Evolutionary conservation across 2,113 vertebrate species (phyloP).

Genomic region (Bufo bufo): DNA sequence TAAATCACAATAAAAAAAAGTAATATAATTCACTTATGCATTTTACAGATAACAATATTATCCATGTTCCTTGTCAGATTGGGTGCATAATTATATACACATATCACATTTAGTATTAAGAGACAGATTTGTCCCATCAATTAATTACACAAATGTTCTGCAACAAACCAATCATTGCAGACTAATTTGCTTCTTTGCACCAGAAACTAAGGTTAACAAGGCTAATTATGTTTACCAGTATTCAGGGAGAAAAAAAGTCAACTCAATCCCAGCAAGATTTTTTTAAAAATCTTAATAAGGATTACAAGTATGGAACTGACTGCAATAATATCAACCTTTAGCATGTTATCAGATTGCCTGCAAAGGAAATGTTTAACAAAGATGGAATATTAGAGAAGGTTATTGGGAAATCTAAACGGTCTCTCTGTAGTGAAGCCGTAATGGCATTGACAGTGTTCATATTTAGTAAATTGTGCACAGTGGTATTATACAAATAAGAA

Average conservation of each 20-base stretch:
- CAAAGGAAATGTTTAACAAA: background rate
- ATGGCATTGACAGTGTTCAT: conserved; percentile 35
- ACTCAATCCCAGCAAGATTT: conserved; percentile 68
- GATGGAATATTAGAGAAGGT: background rate
- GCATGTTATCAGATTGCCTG: background rate
- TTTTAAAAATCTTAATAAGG: background rate
- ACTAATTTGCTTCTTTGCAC: conserved; percentile 79
- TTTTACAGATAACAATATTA: background rate
- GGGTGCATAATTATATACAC: background rate
- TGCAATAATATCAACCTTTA: conserved; percentile 2
- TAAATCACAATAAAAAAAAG: background rate
- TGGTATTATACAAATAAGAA: background rate
- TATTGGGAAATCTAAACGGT: background rate
- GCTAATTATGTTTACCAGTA: conserved; percentile 81
- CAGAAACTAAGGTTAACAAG: conserved; percentile 80
- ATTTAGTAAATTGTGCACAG: background rate
- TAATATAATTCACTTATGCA: background rate
- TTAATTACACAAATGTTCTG: conserved; percentile 76
- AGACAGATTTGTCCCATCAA: conserved; percentile 71
- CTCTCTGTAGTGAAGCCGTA: background rate
- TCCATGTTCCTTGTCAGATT: background rate
- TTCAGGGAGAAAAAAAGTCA: conserved; percentile 73
- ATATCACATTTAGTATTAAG: conserved; percentile 58
- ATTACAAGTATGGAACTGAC: background rate
- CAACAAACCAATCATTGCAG: conserved; percentile 74